Evolutionary conservation across 2,113 vertebrate species (phyloP).

Genomic region (Megaceryle maxima): DNA sequence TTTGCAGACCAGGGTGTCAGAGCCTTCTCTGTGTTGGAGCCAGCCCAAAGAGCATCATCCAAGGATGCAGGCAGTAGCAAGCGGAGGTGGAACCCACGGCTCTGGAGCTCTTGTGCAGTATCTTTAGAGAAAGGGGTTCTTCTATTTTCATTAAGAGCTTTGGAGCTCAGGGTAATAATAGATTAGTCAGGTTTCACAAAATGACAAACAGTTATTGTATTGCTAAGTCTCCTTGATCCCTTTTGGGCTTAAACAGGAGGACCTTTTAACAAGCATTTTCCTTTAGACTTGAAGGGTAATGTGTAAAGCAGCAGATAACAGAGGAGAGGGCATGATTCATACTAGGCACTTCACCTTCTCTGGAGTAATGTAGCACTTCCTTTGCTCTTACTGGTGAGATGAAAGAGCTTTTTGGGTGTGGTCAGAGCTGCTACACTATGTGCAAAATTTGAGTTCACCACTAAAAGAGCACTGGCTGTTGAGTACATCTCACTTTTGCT

Average conservation of each 20-base stretch:
- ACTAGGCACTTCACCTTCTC: not conserved
- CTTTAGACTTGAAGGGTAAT: conserved; percentile 35
- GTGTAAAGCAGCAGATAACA: not conserved
- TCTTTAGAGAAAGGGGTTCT: not conserved
- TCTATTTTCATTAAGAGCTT: conserved; percentile 36
- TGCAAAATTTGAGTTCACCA: not conserved
- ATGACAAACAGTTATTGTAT: conserved; percentile 36
- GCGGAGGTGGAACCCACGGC: not conserved
- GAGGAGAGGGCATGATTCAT: not conserved
- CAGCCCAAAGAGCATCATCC: not conserved
- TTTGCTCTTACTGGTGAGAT: not conserved
- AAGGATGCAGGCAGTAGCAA: not conserved
- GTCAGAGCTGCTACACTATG: not conserved
- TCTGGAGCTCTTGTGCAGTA: not conserved
- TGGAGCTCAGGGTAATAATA: conserved; percentile 45
- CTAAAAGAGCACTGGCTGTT: not conserved
- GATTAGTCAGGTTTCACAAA: conserved; percentile 69
- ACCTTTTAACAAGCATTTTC: conserved; percentile 50
- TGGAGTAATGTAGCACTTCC: not conserved
- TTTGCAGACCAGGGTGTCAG: not conserved
- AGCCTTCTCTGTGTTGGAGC: not conserved
- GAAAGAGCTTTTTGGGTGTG: not conserved
- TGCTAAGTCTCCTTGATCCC: conserved; percentile 63
- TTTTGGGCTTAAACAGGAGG: conserved; percentile 49
- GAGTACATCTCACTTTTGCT: not conserved